phyloP scores from a whole-genome alignment of 2,113 vertebrate genomes.

The Lophotis ruficrista region DNA sequence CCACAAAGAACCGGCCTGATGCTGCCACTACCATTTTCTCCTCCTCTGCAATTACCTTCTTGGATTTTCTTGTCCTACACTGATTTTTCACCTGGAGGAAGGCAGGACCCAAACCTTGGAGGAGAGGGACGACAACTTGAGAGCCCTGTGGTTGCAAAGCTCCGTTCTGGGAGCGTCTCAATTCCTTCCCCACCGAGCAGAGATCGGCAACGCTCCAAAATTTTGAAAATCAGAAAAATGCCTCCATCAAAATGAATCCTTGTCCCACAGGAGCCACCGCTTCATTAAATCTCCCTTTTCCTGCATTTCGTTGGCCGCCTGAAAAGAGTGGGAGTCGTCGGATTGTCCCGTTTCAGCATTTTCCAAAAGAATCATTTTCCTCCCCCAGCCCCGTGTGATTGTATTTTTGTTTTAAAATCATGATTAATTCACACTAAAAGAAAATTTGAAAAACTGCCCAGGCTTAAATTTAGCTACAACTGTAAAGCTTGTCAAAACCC shows the following conservation, averaged over 20 bases:
- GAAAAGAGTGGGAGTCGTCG: background rate
- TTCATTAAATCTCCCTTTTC: background rate
- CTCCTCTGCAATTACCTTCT: background rate
- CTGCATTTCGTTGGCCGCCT: background rate
- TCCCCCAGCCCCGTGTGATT: background rate
- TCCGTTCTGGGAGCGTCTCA: background rate
- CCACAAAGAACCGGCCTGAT: rapidly evolving
- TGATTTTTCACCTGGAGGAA: background rate
- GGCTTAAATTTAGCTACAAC: background rate
- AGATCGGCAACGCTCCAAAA: background rate
- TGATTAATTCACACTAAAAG: slow-evolving; percentile 54
- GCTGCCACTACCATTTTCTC: background rate
- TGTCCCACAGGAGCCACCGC: background rate
- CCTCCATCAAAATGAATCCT: rapidly evolving
- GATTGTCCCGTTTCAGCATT: background rate
- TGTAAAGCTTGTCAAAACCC: background rate
- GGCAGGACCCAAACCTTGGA: background rate
- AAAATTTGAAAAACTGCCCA: background rate
- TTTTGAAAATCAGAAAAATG: background rate
- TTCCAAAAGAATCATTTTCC: background rate
- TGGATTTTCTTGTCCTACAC: background rate
- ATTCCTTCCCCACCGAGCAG: background rate
- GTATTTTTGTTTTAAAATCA: slow-evolving; percentile 11
- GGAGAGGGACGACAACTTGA: background rate
- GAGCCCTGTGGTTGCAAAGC: background rate